phyloP scores from a whole-genome alignment of 2,888 invertebrate genomes.

The Diarsia rubi region DNA sequence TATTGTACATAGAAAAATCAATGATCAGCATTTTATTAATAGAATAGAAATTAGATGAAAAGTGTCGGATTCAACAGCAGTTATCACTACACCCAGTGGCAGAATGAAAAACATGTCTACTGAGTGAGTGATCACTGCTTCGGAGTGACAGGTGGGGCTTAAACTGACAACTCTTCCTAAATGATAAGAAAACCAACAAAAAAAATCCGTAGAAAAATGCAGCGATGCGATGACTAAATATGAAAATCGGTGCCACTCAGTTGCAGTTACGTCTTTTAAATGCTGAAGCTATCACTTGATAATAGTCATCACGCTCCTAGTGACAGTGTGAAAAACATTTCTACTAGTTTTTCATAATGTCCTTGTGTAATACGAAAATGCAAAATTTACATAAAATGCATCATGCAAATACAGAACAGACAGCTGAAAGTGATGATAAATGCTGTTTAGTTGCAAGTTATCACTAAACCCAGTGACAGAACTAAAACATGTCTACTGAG shows the following conservation, averaged over 20 bases:
- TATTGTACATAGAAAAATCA: no score
- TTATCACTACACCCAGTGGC: conserved; percentile 50
- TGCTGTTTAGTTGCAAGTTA: conserved; percentile 44
- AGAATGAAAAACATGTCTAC: conserved; percentile 62
- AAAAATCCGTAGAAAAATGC: neutral
- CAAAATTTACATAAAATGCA: no score
- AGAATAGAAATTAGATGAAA: no score
- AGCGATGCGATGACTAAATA: neutral
- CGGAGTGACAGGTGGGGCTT: neutral
- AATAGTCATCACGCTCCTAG: neutral
- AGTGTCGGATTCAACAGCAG: conserved; percentile 44
- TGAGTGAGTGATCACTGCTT: conserved; percentile 41
- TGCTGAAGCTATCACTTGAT: no score
- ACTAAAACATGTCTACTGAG: neutral
- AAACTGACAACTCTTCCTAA: no score
- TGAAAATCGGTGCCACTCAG: conserved; percentile 31
- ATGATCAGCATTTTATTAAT: no score
- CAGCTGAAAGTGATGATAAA: neutral
- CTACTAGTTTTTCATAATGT: no score
- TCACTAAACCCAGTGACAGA: neutral
- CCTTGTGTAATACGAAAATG: no score
- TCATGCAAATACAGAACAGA: neutral
- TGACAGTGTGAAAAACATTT: no score
- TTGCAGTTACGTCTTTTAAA: no score
- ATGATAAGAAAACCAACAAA: no score